Evolutionary conservation across 1,140 invertebrate genomes (phyloP), one percentile per base, ranked within the genome.

Genomic region (Armadillidium nasatum): DNA sequence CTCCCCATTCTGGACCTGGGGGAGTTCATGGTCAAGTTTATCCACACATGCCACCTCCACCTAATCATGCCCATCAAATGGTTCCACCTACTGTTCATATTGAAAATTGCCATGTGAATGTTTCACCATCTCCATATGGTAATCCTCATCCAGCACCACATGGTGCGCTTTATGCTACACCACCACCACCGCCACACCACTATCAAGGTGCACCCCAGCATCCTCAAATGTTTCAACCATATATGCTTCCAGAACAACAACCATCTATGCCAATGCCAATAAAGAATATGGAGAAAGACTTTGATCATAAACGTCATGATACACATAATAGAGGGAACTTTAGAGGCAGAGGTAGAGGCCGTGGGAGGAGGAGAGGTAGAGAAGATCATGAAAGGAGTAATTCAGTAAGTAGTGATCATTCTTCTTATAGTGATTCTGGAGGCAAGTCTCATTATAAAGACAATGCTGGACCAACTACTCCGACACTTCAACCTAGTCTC

Each of bases 91-190:
- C 50, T 60, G 50, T 60, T 19, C 50, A 60, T 60, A 60, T 60
- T 60, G 50, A 60, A 19, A 60, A 60, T 60, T 60, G 50, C 19
- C 50, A 60, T 19, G 50, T 60, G 50, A 60, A 60, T 60, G 11
- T 60, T 15, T 60, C 50, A 13, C 50, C 50, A 60, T 60, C 50
- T 19, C 50, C 50, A 15, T 60, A 15, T 60, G 50, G 50, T 19
- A 60, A 60, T 19, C 50, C 50, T 19, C 50, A 60, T 33, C 33
- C 33, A 33, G 33, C 33, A 60, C 50, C 50, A 15, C 50, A 13
- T 13, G 19, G 50, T 60, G 50, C 50, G 1, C 19, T 60, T 13
- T 60, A 60, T 60, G 50, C 50, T 60, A 60, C 50, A 60, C 50
- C 50, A 15, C 50, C 50, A 60, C 50, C 50, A 15, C 11, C 50